Evolutionary conservation across 2,888 invertebrate genomes (phyloP), one percentile per base, ranked within the genome.

Genomic region (Acleris sparsana): DNA sequence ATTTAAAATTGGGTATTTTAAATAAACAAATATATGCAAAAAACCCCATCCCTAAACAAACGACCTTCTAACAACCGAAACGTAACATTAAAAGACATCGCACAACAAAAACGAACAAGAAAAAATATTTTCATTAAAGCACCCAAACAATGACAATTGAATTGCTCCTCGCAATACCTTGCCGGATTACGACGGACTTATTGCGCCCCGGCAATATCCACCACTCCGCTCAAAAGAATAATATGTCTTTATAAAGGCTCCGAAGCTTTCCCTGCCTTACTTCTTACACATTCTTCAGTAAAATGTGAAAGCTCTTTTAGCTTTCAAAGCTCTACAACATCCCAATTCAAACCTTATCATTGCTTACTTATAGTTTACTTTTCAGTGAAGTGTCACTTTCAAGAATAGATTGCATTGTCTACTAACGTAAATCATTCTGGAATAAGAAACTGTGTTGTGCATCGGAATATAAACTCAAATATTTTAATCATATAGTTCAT

Each of bases 181-280:
- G 79, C 81, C 75, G 87, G 91, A 91, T 92, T 90, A 91, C 85
- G 80, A 78, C 78, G 83, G 80, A 85, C 86, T 87, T 87, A 87
- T 87, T 85, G 85, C 86, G 83, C 79, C 78, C 80, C 81, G 72
- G 85, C 88, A 86, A 84, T 83, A 88, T 82, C 87, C 83, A 79
- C 73, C 78, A 77, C 77, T 83, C 82, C 80, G 80, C 82, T 90
- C 90, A 88, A 89, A 92, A 90, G 92, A 92, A 91, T 91, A 91
- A 92, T 92, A 91, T 88, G 89, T 92, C 92, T 92, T 91, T 92
- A 92, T 92, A 91, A 86, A 83, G 83, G 85, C 88, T 88, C 86
- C 82, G 79, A 79, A 85, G 88, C 89, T 89, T 90, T 89, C 86
- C 86, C 79, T 85, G 88, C 87, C 84, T 87, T 86, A 89, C 87